Evolutionary conservation across 2,113 vertebrate species (phyloP), one percentile per base, ranked within the genome.

Genomic region (Murina feae): DNA sequence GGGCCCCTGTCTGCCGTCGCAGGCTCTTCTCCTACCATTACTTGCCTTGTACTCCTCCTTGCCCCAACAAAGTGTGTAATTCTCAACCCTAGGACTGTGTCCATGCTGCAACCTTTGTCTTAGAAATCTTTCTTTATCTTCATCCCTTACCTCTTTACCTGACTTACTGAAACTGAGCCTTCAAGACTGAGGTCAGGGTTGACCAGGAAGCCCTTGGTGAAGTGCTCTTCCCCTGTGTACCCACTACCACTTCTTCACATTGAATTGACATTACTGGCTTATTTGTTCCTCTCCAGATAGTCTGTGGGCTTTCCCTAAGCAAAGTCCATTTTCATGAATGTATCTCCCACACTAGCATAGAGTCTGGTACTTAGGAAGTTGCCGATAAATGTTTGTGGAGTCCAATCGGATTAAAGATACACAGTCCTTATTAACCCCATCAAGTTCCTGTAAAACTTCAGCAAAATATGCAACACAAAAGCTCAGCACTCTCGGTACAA

Each of bases 361-460:
- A 72, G 30, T 53, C 55, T 47, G 16, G 21, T 35, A 79, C 51
- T 75, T 91, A 51, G 42, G 30, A 91, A 87, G n/a, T 55, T 6
- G 47, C 80, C 66, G 37, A 63, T 42, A 89, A 53, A 74, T 79
- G 44, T 0, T 32, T 18, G 3, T 79, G 55, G 32, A 49, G n/a
- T 37, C 58, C 69, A 79, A 37, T 55, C 9, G 9, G 79, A 86
- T 65, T 89, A 69, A 75, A 44, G 51, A 60, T 11, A 60, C 37
- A 49, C 10, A 89, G 23, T 82, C 39, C 30, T 93, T 84, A 68
- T 75, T 39, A 74, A 12, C 35, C 4, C 6, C 14, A 44, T 44
- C 42, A 87, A 80, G 23, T 92, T 93, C n/a, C 76, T 80, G 66
- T 87, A 75, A 95, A 76, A 58, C 53, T 91, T 92, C 18, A 76